phyloP scores from a whole-genome alignment of 2,888 invertebrate genomes.

The Mylabris sibirica region DNA sequence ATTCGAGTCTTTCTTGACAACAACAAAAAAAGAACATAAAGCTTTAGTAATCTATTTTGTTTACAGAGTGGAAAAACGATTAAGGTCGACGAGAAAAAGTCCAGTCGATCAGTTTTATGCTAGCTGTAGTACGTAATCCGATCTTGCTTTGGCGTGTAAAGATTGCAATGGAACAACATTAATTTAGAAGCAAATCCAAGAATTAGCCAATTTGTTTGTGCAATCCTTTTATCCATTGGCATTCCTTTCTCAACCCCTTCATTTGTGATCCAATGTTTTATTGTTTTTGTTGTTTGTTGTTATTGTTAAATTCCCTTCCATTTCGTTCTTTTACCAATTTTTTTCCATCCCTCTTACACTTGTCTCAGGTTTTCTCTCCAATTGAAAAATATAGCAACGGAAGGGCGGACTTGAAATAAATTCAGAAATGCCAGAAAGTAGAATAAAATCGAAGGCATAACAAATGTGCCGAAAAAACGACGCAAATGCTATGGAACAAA shows the following conservation, averaged over 20 bases:
- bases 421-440: conserved; percentile 49
- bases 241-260: conserved; percentile 26
- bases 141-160: conserved; percentile 44
- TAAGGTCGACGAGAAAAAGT: conserved; percentile 35
- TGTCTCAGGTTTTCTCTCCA: conserved; percentile 40
- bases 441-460: conserved; percentile 57
- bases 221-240: conserved; percentile 50
- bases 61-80: conserved; percentile 41
- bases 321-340: conserved; percentile 26
- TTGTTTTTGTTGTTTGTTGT: conserved; percentile 35
- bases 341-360: conserved; percentile 10
- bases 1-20: conserved; percentile 15
- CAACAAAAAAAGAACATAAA: not conserved
- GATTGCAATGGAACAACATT: conserved; percentile 47
- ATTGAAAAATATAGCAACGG: conserved; percentile 54
- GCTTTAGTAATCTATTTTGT: conserved; percentile 35
- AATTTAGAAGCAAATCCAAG: conserved; percentile 53
- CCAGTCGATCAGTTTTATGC: conserved; percentile 29
- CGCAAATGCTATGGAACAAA: conserved; percentile 55
- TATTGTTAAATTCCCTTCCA: not conserved
- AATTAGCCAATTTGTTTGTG: conserved; percentile 57
- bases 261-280: conserved; percentile 47
- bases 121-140: conserved; percentile 37
- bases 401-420: conserved; percentile 55
- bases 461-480: conserved; percentile 58